These are phyloP conservation scores for Elephas maximus DNA, from an alignment of 2,113 vertebrate genomes.

Conservation along the genomic window DNA sequence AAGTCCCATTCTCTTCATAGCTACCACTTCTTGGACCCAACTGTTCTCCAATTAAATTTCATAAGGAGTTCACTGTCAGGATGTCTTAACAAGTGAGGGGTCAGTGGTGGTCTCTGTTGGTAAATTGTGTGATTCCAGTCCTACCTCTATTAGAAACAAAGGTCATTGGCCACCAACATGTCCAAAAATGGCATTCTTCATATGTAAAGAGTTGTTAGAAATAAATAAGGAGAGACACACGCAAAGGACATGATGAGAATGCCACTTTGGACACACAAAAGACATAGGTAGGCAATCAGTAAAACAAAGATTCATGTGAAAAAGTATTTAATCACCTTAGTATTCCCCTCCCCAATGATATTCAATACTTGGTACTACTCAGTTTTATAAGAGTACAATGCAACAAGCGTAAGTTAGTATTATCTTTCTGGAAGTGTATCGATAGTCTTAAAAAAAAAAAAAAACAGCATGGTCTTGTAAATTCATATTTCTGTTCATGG, in stretches of 20 bases:
- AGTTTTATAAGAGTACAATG: background rate
- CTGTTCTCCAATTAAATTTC: background rate
- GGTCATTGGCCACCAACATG: background rate
- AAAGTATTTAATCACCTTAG: background rate
- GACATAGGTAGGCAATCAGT: background rate
- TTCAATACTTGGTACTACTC: background rate
- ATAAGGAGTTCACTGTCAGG: background rate
- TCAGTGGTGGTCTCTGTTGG: background rate
- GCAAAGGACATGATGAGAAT: background rate
- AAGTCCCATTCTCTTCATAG: background rate
- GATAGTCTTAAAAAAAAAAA: background rate
- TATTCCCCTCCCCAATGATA: background rate
- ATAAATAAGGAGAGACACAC: background rate
- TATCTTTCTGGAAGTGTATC: background rate
- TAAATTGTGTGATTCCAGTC: background rate
- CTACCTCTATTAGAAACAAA: slow-evolving; percentile 33
- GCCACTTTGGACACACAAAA: background rate
- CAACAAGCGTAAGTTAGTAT: background rate
- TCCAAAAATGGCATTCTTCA: background rate
- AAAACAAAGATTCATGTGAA: background rate
- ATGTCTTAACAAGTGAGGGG: background rate
- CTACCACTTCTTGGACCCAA: background rate
- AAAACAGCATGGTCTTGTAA: background rate
- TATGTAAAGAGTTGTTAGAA: slow-evolving; percentile 29
- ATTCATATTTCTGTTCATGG: background rate